Evolutionary conservation across 2,113 vertebrate genomes (phyloP).

Genomic region (Notothenia coriiceps): DNA sequence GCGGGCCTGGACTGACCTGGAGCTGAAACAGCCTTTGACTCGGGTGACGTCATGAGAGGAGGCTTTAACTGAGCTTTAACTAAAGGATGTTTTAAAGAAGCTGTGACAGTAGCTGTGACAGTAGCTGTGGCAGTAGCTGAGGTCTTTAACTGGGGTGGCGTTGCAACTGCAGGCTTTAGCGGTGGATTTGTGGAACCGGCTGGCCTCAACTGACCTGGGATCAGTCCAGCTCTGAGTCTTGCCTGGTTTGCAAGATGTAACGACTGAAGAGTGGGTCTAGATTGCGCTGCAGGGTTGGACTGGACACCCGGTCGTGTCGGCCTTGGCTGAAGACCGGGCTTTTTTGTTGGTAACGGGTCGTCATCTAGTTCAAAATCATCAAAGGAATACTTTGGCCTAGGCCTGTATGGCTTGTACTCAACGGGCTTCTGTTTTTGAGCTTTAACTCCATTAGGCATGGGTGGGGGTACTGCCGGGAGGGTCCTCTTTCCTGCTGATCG

Average conservation of each 20-base stretch:
- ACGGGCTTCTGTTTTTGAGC: constrained; percentile 74
- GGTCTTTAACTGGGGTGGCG: constrained; percentile 32
- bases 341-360: constrained; percentile 71
- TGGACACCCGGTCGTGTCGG: constrained; percentile 18
- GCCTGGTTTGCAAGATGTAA: constrained; percentile 49
- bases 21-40: constrained; percentile 5
- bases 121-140: not conserved
- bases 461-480: constrained; percentile 80
- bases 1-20: too few species aligned
- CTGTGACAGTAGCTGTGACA: too few species aligned
- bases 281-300: constrained; percentile 19
- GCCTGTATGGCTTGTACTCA: constrained; percentile 85
- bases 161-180: not conserved
- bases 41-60: not conserved
- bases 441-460: constrained; percentile 84
- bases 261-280: constrained; percentile 26
- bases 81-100: too few species aligned
- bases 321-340: constrained; percentile 10
- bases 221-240: constrained; percentile 50
- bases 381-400: constrained; percentile 84
- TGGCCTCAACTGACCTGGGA: constrained; percentile 50
- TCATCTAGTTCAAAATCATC: constrained; percentile 86
- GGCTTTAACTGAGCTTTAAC: too few species aligned
- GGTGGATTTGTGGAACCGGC: not conserved
- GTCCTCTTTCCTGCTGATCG: constrained; percentile 66